Base-by-base conservation (phyloP, 2,888 invertebrate species). In the Pediacus dermestoides region DNA sequence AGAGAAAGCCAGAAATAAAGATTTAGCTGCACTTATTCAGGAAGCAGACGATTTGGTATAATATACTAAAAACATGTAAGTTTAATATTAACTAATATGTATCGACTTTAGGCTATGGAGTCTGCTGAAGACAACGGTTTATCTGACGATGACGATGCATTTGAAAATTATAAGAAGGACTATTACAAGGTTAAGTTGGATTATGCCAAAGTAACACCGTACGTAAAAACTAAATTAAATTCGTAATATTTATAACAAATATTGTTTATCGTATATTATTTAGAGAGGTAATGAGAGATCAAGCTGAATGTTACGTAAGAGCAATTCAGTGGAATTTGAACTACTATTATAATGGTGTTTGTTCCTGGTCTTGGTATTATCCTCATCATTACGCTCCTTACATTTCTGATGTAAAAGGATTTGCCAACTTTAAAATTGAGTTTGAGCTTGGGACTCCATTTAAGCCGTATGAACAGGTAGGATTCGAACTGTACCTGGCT, bases 351-450 rank as follows among this genome's bases (percentile, higher is more conserved):
- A 84, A 90, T 58, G 97, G 97, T 3, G 91, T 94, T 27, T 87
- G 88, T 33, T 95, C 94, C 0, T 99, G 99, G 99, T 88, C 91
- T 16, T 99, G 97, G 97, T 96, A 78, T 70, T 99, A 95, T 69
- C 94, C 95, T 0, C 89, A 91, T 63, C 96, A 99, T 69, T 99
- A 97, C 70, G 89, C 96, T 0, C 97, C 97, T 0, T 96, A 86
- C 64, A 87, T 95, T 52, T 95, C 95, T 2, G 97, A 97, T 66
- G 80, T 97, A 18, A 82, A 80, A 55, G 81, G 85, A 39, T 93
- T 96, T 62, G 75, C 79, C 48, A 72, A 66, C 52, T 54, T 67
- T 18, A 76, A 84, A 55, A 74, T 96, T n/a, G 76, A 82, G 16
- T 95, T 89, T 63, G 87, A 92, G 7, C 64, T 87, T 48, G 90